Evolutionary conservation across 2,888 invertebrate genomes (phyloP).

Genomic region (Drosophila ustulata): DNA sequence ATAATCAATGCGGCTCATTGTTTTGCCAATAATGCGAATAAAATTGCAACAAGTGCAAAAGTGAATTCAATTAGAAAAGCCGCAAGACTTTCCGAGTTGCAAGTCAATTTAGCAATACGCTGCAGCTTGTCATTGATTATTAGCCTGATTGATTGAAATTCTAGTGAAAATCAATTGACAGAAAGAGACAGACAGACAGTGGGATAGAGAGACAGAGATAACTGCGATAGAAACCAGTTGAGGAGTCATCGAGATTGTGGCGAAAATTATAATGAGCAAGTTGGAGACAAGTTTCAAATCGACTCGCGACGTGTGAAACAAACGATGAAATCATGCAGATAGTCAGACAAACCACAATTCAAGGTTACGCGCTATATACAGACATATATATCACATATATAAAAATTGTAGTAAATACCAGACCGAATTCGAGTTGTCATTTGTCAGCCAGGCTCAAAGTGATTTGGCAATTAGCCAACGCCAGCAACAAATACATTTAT

Average conservation of each 20-base stretch:
- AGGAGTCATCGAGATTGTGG: conserved; percentile 64
- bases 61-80: conserved; percentile 53
- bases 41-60: conserved; percentile 69
- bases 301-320: conserved; percentile 38
- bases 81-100: conserved; percentile 24
- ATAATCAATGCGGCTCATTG: conserved; percentile 55
- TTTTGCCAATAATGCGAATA: conserved; percentile 59
- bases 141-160: conserved; percentile 44
- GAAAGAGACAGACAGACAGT: conserved; percentile 3
- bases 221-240: conserved; percentile 58
- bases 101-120: conserved; percentile 46
- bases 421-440: conserved; percentile 45
- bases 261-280: conserved; percentile 72
- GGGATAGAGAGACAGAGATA: not conserved
- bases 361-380: conserved; percentile 50
- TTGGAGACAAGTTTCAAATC: conserved; percentile 50
- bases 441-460: conserved; percentile 37
- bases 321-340: conserved; percentile 73
- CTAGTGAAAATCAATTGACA: conserved; percentile 37
- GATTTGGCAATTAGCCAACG: conserved; percentile 61
- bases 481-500: conserved; percentile 18
- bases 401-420: conserved; percentile 30
- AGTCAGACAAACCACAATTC: conserved; percentile 62
- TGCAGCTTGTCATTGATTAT: not conserved
- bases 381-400: not conserved